Evolutionary conservation across 2,113 vertebrate genomes (phyloP).

Genomic region (Malaclemys terrapin): DNA sequence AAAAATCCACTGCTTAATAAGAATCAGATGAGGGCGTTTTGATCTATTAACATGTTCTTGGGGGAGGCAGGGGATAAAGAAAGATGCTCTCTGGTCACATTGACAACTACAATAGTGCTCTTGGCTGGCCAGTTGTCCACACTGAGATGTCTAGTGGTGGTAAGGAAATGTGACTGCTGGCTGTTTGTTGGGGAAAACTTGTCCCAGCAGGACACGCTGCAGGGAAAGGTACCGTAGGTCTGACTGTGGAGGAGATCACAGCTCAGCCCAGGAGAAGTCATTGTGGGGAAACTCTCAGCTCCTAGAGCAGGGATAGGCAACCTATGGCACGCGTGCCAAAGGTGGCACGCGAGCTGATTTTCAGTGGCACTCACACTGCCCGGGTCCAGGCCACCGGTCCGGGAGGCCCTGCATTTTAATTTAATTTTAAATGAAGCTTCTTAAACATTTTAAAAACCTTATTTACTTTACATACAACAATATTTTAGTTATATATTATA

Average conservation of each 20-base stretch:
- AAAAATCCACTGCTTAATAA: conserved; percentile 35
- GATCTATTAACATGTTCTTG: conserved; percentile 1
- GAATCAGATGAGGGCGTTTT: neutral
- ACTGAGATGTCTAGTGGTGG: neutral
- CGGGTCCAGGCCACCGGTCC: too few species aligned
- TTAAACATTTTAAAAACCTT: too few species aligned
- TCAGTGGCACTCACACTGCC: too few species aligned
- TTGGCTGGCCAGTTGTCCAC: neutral
- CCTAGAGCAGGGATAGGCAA: neutral
- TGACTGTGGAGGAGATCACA: neutral
- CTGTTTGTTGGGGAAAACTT: neutral
- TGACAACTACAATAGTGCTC: neutral
- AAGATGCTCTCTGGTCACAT: conserved; percentile 23
- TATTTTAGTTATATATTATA: too few species aligned
- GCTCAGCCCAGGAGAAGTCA: neutral
- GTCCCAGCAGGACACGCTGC: neutral
- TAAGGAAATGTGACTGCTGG: neutral
- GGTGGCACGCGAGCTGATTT: too few species aligned
- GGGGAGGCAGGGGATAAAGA: conserved; percentile 6
- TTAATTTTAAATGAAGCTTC: too few species aligned
- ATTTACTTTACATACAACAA: too few species aligned
- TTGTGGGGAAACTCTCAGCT: neutral
- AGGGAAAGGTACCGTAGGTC: neutral
- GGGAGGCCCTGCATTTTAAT: too few species aligned
- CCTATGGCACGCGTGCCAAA: too few species aligned